Conservation (phyloP, 2,797 vertebrate genomes). For the Chelonia mydas region DNA sequence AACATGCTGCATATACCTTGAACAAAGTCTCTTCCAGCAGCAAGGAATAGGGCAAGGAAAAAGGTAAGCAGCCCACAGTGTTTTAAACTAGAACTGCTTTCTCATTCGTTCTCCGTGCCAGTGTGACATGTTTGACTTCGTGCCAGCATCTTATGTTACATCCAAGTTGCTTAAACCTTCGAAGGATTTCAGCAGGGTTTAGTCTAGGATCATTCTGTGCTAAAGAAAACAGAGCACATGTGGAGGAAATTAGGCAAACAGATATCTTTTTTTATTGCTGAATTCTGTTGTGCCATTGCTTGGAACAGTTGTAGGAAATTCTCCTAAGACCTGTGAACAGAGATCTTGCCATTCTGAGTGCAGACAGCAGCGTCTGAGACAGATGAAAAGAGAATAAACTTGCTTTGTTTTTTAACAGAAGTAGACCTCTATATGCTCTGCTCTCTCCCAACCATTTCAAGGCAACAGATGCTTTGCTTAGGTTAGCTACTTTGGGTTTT, state of each 20-base stretch:
- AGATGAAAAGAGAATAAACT: slow-evolving; percentile 16
- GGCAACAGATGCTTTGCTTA: slow-evolving; percentile 44
- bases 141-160: slow-evolving; percentile 75
- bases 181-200: slow-evolving; percentile 62
- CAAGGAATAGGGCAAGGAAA: slow-evolving; percentile 22
- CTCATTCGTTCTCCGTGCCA: slow-evolving; percentile 59
- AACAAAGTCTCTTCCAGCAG: slow-evolving; percentile 3
- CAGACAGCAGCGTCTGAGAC: slow-evolving; percentile 60
- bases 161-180: slow-evolving; percentile 69
- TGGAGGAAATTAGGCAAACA: slow-evolving; percentile 69
- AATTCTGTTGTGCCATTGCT: slow-evolving; percentile 52
- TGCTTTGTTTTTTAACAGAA: slow-evolving; percentile 9
- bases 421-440: not conserved
- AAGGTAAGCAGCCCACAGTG: slow-evolving; percentile 33
- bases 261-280: slow-evolving; percentile 47
- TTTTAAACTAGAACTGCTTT: slow-evolving; percentile 57
- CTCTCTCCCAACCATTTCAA: slow-evolving; percentile 24
- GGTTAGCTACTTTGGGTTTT: slow-evolving; percentile 62
- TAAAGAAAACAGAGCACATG: slow-evolving; percentile 69
- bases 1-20: not conserved
- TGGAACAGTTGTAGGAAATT: slow-evolving; percentile 57
- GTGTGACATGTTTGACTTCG: slow-evolving; percentile 61
- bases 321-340: slow-evolving; percentile 49
- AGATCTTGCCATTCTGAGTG: slow-evolving; percentile 12
- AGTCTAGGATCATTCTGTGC: slow-evolving; percentile 43